Percentiles rank a stretch among this genome's conserved stretches.
These are phyloP conservation scores for Epizoanthus fatuus DNA, from an alignment of 92 coral and sea anemone genomes.

Conservation along the genomic window DNA sequence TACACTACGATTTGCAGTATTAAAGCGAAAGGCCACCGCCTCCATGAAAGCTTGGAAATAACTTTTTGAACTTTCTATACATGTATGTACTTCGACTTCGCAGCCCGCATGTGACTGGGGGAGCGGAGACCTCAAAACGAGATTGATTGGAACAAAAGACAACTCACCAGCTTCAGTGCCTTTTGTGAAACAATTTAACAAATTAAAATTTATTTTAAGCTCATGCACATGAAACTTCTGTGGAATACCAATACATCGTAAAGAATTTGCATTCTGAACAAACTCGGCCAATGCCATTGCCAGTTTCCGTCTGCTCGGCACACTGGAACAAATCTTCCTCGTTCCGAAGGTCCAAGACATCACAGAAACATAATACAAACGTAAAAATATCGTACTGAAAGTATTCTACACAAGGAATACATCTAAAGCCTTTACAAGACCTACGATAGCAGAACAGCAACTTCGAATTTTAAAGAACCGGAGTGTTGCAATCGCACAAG, in stretches of 20 bases:
- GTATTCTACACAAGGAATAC: neutral
- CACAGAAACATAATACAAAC: conserved; percentile 3
- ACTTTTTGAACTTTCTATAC: conserved; percentile 4
- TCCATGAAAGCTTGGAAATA: neutral
- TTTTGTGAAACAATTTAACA: neutral
- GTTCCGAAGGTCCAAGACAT: neutral
- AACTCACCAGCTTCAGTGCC: neutral
- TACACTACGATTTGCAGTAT: neutral
- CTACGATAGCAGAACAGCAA: neutral
- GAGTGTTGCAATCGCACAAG: conserved; percentile 23
- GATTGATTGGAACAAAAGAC: neutral
- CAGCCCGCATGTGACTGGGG: neutral
- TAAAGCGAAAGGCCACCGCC: conserved; percentile 32
- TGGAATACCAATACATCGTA: neutral
- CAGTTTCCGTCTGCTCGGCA: conserved; percentile 22
- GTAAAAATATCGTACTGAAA: neutral
- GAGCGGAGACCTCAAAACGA: neutral
- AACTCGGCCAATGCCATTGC: neutral
- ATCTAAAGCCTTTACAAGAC: neutral
- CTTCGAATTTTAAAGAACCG: conserved; percentile 2
- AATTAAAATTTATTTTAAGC: neutral
- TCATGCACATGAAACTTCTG: neutral
- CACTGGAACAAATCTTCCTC: neutral
- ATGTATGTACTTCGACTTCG: neutral
- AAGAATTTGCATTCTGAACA: no score